Conservation (phyloP, 92 coral and sea anemone genomes). For the Galaxea fascicularis region DNA sequence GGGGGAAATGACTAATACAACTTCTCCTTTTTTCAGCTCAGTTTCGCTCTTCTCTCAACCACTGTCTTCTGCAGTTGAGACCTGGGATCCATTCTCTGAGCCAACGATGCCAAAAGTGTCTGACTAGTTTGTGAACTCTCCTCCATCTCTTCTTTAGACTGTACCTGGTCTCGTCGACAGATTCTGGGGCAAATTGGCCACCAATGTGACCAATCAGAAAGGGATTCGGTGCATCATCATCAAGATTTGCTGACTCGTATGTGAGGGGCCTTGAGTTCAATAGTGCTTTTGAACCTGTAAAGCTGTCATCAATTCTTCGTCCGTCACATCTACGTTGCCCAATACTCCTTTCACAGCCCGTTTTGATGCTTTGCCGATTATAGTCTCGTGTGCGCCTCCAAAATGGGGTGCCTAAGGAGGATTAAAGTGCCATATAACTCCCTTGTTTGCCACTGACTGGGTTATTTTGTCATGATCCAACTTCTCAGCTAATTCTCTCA, state of each 20-base stretch:
- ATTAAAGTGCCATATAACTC: conserved; percentile 25
- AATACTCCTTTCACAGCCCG: background rate
- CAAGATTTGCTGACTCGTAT: background rate
- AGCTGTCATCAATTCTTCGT: conserved; percentile 3
- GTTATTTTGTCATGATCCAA: background rate
- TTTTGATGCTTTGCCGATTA: conserved; percentile 10
- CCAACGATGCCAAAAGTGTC: background rate
- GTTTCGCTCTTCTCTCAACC: conserved; percentile 7
- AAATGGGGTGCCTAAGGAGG: conserved; percentile 39
- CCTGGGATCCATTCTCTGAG: conserved; percentile 57
- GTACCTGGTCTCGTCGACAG: background rate
- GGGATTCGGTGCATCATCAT: background rate
- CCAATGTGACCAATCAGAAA: background rate
- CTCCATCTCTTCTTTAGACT: background rate
- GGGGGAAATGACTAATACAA: conserved; percentile 31
- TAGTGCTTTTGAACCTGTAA: background rate
- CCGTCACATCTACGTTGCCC: background rate
- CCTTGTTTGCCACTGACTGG: background rate
- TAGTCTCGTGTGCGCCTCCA: conserved; percentile 39
- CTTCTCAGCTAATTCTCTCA: background rate
- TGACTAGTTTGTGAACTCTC: background rate
- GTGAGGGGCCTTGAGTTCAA: background rate
- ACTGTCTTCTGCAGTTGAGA: conserved; percentile 49
- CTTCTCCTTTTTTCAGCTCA: conserved; percentile 42
- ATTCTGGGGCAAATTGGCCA: background rate